A percentile compares a stretch with the other conserved stretches of the same genome.
phyloP scores from a whole-genome alignment of 2,888 invertebrate species.

The Drosophila emarginata region DNA sequence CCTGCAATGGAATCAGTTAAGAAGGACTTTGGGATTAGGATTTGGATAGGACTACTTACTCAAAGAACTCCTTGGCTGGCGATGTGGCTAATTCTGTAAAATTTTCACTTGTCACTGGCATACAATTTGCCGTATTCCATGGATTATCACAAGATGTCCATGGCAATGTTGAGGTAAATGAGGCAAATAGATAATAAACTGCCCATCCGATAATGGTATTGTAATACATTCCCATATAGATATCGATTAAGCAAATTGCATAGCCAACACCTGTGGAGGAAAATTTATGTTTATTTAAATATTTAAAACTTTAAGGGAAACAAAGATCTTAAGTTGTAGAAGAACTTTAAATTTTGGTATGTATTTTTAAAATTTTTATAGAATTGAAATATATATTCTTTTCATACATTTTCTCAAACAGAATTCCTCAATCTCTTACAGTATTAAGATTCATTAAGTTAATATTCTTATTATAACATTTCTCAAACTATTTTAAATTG shows the following conservation, averaged over 20 bases:
- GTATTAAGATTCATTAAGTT: too few relatives aligned
- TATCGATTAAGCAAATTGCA: slow-evolving; percentile 96
- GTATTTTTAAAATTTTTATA: too few relatives aligned
- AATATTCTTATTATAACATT: too few relatives aligned
- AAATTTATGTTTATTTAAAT: background rate
- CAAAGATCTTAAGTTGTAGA: too few relatives aligned
- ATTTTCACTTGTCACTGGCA: slow-evolving; percentile 85
- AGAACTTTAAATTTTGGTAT: too few relatives aligned
- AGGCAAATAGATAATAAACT: slow-evolving; percentile 93
- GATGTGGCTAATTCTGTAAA: slow-evolving; percentile 85
- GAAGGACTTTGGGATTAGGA: background rate
- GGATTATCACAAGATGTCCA: slow-evolving; percentile 94
- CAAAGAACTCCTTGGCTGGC: slow-evolving; percentile 94
- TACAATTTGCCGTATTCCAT: slow-evolving; percentile 93
- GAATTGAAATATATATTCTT: too few relatives aligned
- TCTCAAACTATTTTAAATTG: too few relatives aligned
- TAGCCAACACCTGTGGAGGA: slow-evolving; percentile 92
- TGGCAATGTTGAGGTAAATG: slow-evolving; percentile 90
- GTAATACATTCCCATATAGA: slow-evolving; percentile 98
- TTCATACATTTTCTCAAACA: too few relatives aligned
- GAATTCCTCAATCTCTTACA: too few relatives aligned
- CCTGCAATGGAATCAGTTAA: slow-evolving; percentile 82
- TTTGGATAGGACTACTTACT: slow-evolving; percentile 85
- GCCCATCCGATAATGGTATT: slow-evolving; percentile 99
- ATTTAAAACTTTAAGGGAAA: too few relatives aligned